phyloP scores from a whole-genome alignment of 1,140 invertebrate species.

The Ditylenchus dipsaci region DNA sequence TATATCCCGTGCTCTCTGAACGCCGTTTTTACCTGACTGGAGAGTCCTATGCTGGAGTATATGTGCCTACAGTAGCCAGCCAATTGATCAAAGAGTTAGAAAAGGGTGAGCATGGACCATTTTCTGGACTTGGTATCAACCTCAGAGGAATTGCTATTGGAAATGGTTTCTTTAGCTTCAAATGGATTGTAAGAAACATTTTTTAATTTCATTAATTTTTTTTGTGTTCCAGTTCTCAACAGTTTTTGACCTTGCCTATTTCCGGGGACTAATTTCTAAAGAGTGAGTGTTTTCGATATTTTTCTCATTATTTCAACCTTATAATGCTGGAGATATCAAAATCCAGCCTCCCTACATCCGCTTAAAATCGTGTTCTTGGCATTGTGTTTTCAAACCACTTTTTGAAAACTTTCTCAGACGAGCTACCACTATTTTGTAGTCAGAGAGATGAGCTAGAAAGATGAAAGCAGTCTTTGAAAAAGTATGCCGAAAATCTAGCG shows the following conservation, averaged over 20 bases:
- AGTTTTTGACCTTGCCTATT: not conserved
- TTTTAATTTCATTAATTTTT: no score
- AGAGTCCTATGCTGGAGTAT: constrained; percentile 60
- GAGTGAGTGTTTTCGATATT: not conserved
- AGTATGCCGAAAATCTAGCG: no score
- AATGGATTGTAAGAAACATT: not conserved
- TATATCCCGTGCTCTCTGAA: constrained; percentile 61
- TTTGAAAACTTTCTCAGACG: no score
- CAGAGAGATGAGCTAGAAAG: no score
- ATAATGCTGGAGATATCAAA: no score
- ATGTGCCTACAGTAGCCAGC: constrained; percentile 61
- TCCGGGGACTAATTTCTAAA: not conserved
- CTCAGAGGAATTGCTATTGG: constrained; percentile 20
- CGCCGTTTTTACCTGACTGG: constrained; percentile 61
- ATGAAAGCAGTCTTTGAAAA: no score
- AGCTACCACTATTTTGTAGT: no score
- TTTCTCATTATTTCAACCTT: no score
- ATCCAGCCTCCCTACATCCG: no score
- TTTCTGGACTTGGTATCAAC: constrained; percentile 8
- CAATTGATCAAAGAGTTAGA: constrained; percentile 7
- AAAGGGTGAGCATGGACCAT: not conserved
- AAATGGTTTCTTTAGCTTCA: constrained; percentile 8
- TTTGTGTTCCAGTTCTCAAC: not conserved
- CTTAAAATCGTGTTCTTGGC: no score
- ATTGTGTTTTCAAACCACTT: no score